Evolutionary conservation across 1,140 invertebrate genomes (phyloP).

Genomic region (Drosophila arizonae): DNA sequence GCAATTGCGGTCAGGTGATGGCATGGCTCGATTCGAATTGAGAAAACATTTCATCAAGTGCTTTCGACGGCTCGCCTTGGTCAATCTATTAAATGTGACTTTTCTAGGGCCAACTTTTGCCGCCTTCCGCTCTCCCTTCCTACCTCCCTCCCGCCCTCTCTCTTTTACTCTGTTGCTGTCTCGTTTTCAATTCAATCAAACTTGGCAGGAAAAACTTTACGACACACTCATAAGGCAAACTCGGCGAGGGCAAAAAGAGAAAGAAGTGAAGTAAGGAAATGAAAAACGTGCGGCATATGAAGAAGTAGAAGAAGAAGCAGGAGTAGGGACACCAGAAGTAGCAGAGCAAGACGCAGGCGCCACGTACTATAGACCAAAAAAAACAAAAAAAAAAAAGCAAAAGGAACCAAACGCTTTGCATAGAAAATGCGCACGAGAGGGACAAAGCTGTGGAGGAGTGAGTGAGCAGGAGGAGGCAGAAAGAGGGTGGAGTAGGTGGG

Average conservation of each 20-base stretch:
- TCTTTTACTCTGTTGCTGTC: constrained; percentile 20
- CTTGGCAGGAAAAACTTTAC: constrained; percentile 65
- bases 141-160: constrained; percentile 4
- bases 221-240: constrained; percentile 52
- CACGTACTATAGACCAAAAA: constrained; percentile 39
- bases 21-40: constrained; percentile 2
- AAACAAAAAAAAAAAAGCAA: background rate
- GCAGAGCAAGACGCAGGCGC: constrained; percentile 30
- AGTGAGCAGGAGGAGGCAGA: background rate
- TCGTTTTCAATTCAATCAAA: constrained; percentile 68
- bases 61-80: background rate
- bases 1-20: constrained; percentile 7
- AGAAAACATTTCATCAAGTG: constrained; percentile 7
- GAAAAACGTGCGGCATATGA: constrained; percentile 69
- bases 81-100: constrained; percentile 23
- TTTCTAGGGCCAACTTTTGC: constrained; percentile 7
- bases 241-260: background rate
- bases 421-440: constrained; percentile 71
- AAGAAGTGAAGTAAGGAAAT: constrained; percentile 40
- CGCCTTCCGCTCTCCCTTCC: background rate
- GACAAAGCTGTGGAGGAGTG: constrained; percentile 8
- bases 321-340: background rate
- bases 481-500: background rate
- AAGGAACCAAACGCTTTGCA: constrained; percentile 62
- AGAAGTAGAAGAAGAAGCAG: constrained; percentile 14